Evolutionary conservation across 2,888 invertebrate species (phyloP).

Genomic region (Oscheius sp.): DNA sequence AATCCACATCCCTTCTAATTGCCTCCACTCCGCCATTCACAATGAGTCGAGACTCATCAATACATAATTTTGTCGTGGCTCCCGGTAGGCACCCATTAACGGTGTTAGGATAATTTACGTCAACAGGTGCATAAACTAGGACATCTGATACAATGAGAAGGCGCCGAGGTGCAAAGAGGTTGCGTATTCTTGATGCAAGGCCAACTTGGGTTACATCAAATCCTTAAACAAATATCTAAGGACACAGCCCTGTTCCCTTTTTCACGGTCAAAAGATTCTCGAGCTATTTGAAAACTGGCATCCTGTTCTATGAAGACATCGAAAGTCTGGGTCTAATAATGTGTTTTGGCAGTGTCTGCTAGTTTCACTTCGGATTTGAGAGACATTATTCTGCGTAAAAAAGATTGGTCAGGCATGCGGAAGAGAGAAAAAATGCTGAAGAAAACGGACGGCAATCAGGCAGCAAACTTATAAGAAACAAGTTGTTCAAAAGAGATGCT

Average conservation of each 20-base stretch:
- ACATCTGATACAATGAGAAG: too few species aligned
- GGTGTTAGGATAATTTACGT: neutral
- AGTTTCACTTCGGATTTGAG: slow-evolving; percentile 8
- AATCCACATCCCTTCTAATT: slow-evolving; percentile 33
- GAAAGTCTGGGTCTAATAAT: slow-evolving; percentile 27
- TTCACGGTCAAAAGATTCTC: slow-evolving; percentile 14
- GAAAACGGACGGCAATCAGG: neutral
- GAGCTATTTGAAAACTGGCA: too few species aligned
- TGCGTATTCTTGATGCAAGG: neutral
- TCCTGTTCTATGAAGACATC: neutral
- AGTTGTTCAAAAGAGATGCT: neutral
- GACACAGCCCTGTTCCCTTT: neutral
- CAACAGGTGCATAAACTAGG: neutral
- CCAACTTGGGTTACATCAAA: neutral
- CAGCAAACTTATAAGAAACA: slow-evolving; percentile 7
- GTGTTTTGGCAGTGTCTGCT: slow-evolving; percentile 22
- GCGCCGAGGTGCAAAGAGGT: too few species aligned
- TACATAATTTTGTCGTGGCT: slow-evolving; percentile 27
- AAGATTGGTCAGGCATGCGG: neutral
- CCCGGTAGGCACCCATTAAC: neutral
- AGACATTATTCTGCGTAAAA: neutral
- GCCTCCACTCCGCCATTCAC: slow-evolving; percentile 32
- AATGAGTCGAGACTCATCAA: slow-evolving; percentile 29
- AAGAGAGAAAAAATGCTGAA: neutral
- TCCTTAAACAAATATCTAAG: neutral